A percentile compares a stretch with the other conserved stretches of the same genome.
phyloP scores from a whole-genome alignment of 2,113 vertebrate species.

The Passer montanus region DNA sequence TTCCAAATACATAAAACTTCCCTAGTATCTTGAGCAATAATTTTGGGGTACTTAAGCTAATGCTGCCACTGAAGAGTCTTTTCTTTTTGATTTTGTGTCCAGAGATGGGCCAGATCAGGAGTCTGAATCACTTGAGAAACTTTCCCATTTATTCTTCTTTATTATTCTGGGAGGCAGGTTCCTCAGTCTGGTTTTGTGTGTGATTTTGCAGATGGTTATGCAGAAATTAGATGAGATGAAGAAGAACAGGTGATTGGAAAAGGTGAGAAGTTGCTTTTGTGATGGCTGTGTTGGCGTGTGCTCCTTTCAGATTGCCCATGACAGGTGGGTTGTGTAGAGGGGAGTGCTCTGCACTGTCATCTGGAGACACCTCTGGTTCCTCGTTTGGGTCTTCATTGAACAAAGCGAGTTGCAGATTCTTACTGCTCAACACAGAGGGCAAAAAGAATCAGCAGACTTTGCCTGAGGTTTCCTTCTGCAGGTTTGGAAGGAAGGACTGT shows the following conservation, averaged over 20 bases:
- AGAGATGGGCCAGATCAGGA: background rate
- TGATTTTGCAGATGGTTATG: background rate
- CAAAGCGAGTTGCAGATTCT: background rate
- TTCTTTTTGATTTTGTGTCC: background rate
- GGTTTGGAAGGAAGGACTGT: background rate
- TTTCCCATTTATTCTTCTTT: background rate
- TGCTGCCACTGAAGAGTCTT: background rate
- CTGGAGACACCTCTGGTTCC: background rate
- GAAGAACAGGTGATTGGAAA: background rate
- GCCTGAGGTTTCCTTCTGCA: background rate
- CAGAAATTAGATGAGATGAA: background rate
- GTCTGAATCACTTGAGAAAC: background rate
- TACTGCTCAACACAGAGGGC: rapidly evolving
- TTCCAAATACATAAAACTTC: background rate
- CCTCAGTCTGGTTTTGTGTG: background rate
- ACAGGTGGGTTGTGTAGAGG: background rate
- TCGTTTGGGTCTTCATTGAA: background rate
- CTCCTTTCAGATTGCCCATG: background rate
- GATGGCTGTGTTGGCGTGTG: background rate
- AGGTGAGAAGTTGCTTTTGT: background rate
- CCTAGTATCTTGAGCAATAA: background rate
- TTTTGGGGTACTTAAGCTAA: background rate
- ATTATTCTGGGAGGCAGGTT: background rate
- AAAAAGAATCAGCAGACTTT: background rate
- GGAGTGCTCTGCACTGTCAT: background rate